Evolutionary conservation across 2,113 vertebrate species (phyloP).

Genomic region (Scomber colias): DNA sequence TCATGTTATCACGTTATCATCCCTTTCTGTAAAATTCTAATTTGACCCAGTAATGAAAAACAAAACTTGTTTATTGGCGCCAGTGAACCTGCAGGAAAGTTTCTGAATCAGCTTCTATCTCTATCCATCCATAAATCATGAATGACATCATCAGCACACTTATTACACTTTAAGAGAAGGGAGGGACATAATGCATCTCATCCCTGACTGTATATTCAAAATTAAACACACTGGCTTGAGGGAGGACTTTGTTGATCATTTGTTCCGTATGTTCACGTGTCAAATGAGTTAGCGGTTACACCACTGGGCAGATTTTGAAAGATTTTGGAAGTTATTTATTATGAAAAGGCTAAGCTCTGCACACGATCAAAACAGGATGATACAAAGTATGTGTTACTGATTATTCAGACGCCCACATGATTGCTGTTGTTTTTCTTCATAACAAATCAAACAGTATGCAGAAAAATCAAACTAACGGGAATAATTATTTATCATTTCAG

Average conservation of each 20-base stretch:
- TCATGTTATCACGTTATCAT: neutral
- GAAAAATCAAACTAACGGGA: neutral
- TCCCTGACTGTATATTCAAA: neutral
- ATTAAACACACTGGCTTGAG: neutral
- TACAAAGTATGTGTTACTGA: neutral
- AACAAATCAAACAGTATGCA: constrained; percentile 4
- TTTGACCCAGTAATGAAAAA: neutral
- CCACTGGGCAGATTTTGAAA: neutral
- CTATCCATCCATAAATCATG: neutral
- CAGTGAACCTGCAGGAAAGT: neutral
- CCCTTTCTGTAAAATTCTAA: neutral
- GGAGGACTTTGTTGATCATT: neutral
- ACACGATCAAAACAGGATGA: neutral
- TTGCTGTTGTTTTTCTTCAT: neutral
- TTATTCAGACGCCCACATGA: neutral
- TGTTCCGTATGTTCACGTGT: neutral
- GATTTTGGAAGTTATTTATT: constrained; percentile 12
- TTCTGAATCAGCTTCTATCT: neutral
- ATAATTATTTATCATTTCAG: neutral
- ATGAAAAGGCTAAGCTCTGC: neutral
- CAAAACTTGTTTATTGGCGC: neutral
- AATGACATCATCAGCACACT: neutral
- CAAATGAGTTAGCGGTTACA: neutral
- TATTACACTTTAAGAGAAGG: neutral
- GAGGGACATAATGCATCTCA: neutral